Conservation (phyloP, 1,140 invertebrate species). For the Kradibia gibbosae region DNA sequence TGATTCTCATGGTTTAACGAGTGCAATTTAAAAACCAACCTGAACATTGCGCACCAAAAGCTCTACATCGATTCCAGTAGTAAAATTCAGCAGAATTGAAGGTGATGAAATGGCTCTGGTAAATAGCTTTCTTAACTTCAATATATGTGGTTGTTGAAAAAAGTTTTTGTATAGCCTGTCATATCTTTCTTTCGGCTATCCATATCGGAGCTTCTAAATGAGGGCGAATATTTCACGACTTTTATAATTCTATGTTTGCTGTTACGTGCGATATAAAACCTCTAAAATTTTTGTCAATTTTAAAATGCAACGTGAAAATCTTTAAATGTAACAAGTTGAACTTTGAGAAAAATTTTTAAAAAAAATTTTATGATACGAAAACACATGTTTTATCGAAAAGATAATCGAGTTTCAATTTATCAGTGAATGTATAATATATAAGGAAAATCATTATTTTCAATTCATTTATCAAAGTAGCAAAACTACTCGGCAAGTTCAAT, state of each 20-base stretch:
- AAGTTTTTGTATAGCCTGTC: background rate
- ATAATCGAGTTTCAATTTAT: no score
- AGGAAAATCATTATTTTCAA: no score
- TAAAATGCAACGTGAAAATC: no score
- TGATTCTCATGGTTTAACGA: background rate
- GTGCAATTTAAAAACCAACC: background rate
- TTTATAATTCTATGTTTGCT: background rate
- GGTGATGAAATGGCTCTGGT: constrained; percentile 1
- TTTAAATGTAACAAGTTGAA: no score
- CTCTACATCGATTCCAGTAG: background rate
- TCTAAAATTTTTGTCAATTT: no score
- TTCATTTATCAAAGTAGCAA: no score
- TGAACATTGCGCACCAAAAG: background rate
- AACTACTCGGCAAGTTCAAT: no score
- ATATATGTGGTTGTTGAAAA: background rate
- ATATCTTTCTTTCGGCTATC: background rate
- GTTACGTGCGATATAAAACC: background rate
- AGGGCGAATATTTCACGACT: background rate
- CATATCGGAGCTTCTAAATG: background rate
- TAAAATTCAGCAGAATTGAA: background rate
- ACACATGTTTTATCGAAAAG: no score
- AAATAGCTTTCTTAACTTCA: background rate
- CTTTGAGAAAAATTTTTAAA: no score
- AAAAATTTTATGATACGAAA: no score
- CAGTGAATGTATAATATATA: no score